Percentiles rank a stretch among this genome's conserved stretches.
Evolutionary conservation across 2,888 invertebrate species (phyloP).

Genomic region (Crepidodera aurea): DNA sequence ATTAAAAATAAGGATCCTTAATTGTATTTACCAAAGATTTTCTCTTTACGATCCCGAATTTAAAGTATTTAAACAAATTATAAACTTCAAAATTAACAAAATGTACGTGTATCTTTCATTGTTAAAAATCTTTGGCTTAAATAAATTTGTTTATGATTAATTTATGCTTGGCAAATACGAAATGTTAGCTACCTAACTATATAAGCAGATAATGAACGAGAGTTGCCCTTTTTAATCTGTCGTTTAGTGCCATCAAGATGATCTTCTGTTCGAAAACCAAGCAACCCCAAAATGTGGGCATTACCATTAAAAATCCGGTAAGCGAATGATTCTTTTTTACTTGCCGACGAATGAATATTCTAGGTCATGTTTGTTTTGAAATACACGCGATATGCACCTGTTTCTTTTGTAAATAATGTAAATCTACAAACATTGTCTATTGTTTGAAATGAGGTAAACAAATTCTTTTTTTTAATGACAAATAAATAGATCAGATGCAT

Average conservation of each 20-base stretch:
- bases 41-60: not conserved
- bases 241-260: not conserved
- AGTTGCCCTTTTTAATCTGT: not conserved
- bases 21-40: not conserved
- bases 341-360: not conserved
- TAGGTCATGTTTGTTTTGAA: not conserved
- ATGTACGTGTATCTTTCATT: not conserved
- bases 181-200: not conserved
- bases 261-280: not conserved
- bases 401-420: not conserved
- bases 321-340: not conserved
- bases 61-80: not conserved
- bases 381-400: too few species aligned
- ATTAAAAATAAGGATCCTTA: too few species aligned
- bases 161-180: too few species aligned
- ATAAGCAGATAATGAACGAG: not conserved
- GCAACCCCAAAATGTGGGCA: not conserved
- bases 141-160: too few species aligned
- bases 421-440: too few species aligned
- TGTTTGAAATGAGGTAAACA: too few species aligned
- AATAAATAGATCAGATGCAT: too few species aligned
- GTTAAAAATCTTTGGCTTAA: too few species aligned
- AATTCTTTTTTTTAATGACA: too few species aligned
- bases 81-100: not conserved
- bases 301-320: not conserved